Percentiles rank a stretch among this genome's conserved stretches.
Evolutionary conservation across 2,888 invertebrate genomes (phyloP).

Genomic region (Ceraclea dissimilis): DNA sequence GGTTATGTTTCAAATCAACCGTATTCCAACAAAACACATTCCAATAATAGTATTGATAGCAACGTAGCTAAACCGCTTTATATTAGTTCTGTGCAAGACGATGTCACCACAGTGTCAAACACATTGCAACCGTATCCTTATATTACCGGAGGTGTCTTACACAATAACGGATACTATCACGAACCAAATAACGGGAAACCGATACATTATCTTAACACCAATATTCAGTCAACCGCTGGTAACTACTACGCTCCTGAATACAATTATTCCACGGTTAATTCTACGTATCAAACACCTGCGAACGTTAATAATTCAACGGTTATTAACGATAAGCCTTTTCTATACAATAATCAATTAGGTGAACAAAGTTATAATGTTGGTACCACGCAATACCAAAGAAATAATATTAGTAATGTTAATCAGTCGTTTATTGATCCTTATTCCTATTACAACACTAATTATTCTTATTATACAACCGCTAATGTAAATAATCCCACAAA

Average conservation of each 20-base stretch:
- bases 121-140: neutral
- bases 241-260: neutral
- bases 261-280: constrained; percentile 10
- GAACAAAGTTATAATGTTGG: constrained; percentile 5
- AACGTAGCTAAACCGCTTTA: neutral
- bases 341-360: neutral
- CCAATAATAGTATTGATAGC: constrained; percentile 11
- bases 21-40: constrained; percentile 16
- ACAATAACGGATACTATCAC: constrained; percentile 16
- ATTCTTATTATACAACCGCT: constrained; percentile 2
- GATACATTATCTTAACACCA: too few relatives aligned
- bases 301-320: too few relatives aligned
- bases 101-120: neutral
- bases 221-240: neutral
- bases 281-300: constrained; percentile 10
- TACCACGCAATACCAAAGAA: constrained; percentile 13
- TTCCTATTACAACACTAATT: constrained; percentile 11
- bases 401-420: constrained; percentile 4
- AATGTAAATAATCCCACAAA: neutral
- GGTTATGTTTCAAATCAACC: constrained; percentile 4
- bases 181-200: constrained; percentile 9
- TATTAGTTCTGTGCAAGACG: neutral
- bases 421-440: constrained; percentile 15
- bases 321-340: too few relatives aligned
- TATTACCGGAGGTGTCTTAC: neutral